Conservation (phyloP, 64 coral and sea anemone genomes). For the Montipora efflorescens region DNA sequence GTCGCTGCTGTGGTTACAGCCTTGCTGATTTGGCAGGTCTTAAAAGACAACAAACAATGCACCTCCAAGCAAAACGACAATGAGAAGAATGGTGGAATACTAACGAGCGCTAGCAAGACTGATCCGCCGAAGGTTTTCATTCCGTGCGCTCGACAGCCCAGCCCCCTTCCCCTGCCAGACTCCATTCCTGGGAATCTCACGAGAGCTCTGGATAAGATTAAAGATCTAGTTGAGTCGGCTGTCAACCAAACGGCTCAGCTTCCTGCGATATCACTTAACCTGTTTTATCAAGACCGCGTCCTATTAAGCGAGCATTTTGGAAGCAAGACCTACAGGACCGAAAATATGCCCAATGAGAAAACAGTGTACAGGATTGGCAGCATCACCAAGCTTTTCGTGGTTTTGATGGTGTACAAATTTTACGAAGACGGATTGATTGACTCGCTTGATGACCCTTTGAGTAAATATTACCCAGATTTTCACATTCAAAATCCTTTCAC, state of each 20-base stretch:
- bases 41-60: neutral
- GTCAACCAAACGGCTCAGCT: conserved; percentile 20
- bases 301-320: conserved; percentile 59
- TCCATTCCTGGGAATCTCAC: conserved; percentile 29
- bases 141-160: conserved; percentile 9
- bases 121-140: neutral
- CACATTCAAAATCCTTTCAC: conserved; percentile 66
- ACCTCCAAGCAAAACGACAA: neutral
- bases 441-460: conserved; percentile 71
- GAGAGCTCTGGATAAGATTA: neutral
- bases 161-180: neutral
- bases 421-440: conserved; percentile 64
- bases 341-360: conserved; percentile 19
- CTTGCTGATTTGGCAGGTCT: conserved; percentile 66
- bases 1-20: conserved; percentile 32
- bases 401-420: conserved; percentile 70
- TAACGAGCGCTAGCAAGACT: neutral
- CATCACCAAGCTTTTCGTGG: conserved; percentile 62
- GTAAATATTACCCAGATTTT: conserved; percentile 70
- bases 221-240: conserved; percentile 7
- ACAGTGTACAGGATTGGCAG: conserved; percentile 74
- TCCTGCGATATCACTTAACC: conserved; percentile 56
- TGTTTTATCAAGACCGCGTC: conserved; percentile 38
- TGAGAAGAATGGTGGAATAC: neutral
- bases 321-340: neutral